Percentiles rank a stretch among this genome's conserved stretches.
phyloP scores from a whole-genome alignment of 1,140 invertebrate species.

The Megalopta genalis region DNA sequence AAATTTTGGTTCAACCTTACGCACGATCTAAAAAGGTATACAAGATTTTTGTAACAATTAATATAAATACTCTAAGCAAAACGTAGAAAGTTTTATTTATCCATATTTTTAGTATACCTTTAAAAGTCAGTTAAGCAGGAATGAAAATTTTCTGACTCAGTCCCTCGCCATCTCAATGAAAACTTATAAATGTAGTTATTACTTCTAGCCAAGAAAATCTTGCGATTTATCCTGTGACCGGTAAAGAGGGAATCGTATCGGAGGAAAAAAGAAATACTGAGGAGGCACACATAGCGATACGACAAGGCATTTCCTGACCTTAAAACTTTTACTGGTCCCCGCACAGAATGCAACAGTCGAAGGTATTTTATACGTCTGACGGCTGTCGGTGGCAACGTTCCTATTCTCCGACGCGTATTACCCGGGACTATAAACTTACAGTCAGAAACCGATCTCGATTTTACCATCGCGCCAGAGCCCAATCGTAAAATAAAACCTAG shows the following conservation, averaged over 20 bases:
- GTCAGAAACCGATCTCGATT: constrained; percentile 17
- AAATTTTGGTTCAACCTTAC: too few species aligned
- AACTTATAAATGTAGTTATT: too few species aligned
- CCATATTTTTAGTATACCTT: too few species aligned
- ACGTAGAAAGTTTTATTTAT: too few species aligned
- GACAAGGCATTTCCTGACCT: constrained; percentile 1
- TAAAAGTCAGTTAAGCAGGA: too few species aligned
- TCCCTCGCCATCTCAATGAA: too few species aligned
- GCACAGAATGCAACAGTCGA: constrained; percentile 4
- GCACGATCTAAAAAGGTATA: too few species aligned
- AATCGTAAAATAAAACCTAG: constrained; percentile 38
- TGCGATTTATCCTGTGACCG: neutral
- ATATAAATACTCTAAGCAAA: too few species aligned
- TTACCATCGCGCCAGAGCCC: neutral
- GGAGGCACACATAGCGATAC: neutral
- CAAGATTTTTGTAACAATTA: too few species aligned
- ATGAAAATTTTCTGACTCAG: too few species aligned
- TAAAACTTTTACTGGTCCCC: constrained; percentile 19
- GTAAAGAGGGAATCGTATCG: neutral
- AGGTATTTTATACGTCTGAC: constrained; percentile 28
- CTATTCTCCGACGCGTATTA: constrained; percentile 36
- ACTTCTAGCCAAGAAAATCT: too few species aligned
- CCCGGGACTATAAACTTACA: constrained; percentile 27
- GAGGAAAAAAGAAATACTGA: neutral
- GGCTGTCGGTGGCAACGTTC: constrained; percentile 27